Base-by-base conservation (phyloP, 1,140 invertebrate genomes). In the Brachionus manjavacas region DNA sequence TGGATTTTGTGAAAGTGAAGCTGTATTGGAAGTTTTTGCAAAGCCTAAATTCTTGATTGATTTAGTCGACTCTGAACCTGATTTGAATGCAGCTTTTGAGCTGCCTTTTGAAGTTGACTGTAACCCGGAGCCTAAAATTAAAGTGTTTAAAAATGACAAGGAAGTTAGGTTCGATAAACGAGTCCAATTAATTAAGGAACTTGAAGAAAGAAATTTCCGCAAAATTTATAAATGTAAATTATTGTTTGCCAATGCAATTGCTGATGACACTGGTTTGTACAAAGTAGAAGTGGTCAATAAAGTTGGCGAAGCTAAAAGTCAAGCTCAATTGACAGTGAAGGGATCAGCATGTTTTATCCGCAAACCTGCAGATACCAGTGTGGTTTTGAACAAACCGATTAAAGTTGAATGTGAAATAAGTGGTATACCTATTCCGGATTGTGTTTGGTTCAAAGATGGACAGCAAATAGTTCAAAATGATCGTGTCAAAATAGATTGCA, bases 401-500 rank as follows among this genome's bases (percentile, higher is more conserved):
- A 83, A 68, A 70, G n/a, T 83, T 0, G 60, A 68, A 83, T 83
- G 81, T 72, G 81, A 83, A 83, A 52, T 68, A 11, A 28, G 35
- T 55, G 81, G 81, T 25, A 46, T 83, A 70, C 81, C 81, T n/a
- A 28, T 14, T 20, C 81, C 81, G 20, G 52, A 68, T 4, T 20
- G 39, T n/a, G 35, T 31, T 11, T 83, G 81, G 81, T 55, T 83
- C 12, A 83, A 83, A 46, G 64, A 83, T 60, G 60, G 60, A 4
- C 3, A 25, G 11, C 7, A 35, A 46, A 68, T 83, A 20, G 31
- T 80, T 11, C 31, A 68, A 31, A 60, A 72, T 35, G 64, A 83
- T 16, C 31, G 60, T 9, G 39, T 94, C 95, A 88, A 96, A 94
- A 11, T 94, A 93, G 86, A 93, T 93, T 84, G 94, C 95, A 85